These are phyloP conservation scores for Nibea albiflora DNA, from an alignment of 2,113 vertebrate species.

Conservation along the genomic window DNA sequence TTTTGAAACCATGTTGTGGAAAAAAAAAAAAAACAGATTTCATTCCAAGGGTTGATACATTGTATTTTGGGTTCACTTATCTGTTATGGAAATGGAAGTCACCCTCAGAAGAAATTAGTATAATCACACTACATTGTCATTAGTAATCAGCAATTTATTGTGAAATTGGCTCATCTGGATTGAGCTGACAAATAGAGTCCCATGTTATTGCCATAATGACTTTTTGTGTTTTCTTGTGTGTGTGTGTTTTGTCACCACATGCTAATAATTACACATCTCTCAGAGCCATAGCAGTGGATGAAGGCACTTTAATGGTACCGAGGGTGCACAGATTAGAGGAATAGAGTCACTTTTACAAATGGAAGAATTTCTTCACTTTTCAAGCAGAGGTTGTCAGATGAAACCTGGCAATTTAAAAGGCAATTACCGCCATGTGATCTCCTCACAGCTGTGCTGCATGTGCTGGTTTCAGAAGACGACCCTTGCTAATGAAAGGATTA, in stretches of 20 bases:
- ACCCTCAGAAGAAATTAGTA: neutral
- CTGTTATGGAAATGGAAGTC: neutral
- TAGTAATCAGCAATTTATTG: neutral
- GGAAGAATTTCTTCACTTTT: neutral
- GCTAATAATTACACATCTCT: conserved; percentile 10
- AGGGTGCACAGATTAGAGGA: neutral
- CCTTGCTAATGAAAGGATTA: conserved; percentile 15
- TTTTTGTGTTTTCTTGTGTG: neutral
- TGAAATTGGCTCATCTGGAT: conserved; percentile 1
- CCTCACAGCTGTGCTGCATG: neutral
- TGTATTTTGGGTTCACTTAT: neutral
- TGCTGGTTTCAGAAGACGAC: neutral
- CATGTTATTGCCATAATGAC: neutral
- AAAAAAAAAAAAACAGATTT: neutral
- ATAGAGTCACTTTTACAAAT: neutral
- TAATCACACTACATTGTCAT: neutral
- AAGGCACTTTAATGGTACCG: neutral
- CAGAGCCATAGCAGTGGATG: neutral
- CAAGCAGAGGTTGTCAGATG: neutral
- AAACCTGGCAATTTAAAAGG: conserved; percentile 19
- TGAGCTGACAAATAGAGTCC: neutral
- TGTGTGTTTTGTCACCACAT: neutral
- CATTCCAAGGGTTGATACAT: neutral
- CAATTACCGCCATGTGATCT: neutral
- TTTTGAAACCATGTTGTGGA: neutral